Conservation (phyloP, 1,140 invertebrate genomes). For the Panonychus citri region DNA sequence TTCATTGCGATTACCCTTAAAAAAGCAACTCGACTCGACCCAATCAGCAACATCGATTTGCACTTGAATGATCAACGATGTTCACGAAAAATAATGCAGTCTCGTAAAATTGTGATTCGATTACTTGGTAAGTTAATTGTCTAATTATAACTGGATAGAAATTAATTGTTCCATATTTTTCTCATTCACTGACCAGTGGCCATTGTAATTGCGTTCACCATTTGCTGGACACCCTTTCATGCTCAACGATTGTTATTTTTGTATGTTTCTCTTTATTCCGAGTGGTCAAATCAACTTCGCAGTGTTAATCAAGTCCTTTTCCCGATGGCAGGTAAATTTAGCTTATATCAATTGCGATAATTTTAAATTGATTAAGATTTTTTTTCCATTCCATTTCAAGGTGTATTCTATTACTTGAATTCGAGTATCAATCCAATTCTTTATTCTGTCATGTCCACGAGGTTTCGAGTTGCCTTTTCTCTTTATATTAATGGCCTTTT, state of each 20-base stretch:
- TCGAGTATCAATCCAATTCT: constrained; percentile 18
- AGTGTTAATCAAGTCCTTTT: constrained; percentile 16
- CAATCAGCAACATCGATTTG: neutral
- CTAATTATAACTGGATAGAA: constrained; percentile 5
- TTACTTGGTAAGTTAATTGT: constrained; percentile 16
- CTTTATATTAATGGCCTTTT: constrained; percentile 2
- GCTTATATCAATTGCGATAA: too few species aligned
- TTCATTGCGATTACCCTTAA: constrained; percentile 15
- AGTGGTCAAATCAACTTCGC: constrained; percentile 15
- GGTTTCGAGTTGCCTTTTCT: constrained; percentile 17
- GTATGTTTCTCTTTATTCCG: constrained; percentile 31
- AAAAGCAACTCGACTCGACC: constrained; percentile 10
- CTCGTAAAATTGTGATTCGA: constrained; percentile 16
- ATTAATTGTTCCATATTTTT: too few species aligned
- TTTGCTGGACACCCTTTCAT: constrained; percentile 86
- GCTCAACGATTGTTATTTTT: constrained; percentile 53
- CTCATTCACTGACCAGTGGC: too few species aligned
- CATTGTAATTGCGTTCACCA: constrained; percentile 70
- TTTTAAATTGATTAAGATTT: neutral
- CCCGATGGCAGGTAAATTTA: constrained; percentile 14
- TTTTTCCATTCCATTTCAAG: constrained; percentile 9
- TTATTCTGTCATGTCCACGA: constrained; percentile 18
- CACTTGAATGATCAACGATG: constrained; percentile 8
- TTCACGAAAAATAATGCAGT: constrained; percentile 12
- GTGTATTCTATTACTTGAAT: constrained; percentile 19